Evolutionary conservation across 2,888 invertebrate genomes (phyloP), one percentile per base, ranked within the genome.

Genomic region (Coelopa pilipes): DNA sequence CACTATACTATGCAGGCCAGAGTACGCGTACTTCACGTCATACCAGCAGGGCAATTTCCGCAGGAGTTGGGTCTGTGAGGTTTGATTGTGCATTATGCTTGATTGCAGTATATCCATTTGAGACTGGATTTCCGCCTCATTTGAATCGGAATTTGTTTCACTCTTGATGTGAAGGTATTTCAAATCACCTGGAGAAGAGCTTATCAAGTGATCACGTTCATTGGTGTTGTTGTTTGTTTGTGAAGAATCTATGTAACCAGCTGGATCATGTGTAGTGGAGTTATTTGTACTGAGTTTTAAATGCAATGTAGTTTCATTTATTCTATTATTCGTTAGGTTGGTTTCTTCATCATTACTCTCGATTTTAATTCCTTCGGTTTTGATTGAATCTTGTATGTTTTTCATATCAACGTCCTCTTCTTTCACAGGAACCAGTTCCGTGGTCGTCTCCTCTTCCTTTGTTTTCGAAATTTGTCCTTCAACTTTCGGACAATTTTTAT

Each of bases 11-110:
- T 88, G 88, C 12, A 88, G 78, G 0, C 88, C 88, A 0, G 88
- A 87, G 74, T 87, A 88, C 1, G 87, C 87, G 75, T 88, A 88
- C 66, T 84, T 84, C 11, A 85, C 87, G 70, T 88, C 88, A 75
- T 87, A 87, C 88, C 88, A 88, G 76, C 85, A 84, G 34, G 88
- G 88, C 70, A 88, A 73, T 73, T 84, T 84, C 5, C 79, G 79
- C 50, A 83, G 65, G 15, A 84, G 73, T n/a, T 79, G 73, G 34
- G 75, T 71, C 45, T 74, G 69, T 4, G 72, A 63, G 15, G 53
- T 63, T 13, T 11, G 11, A 1, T 57, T 67, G 59, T n/a, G 34
- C 9, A 45, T 45, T 19, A 13, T 57, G 13, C 13, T 15, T 1
- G 12, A 7, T 17, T 74, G 68, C 19, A 69, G n/a, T 62, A 73